These are phyloP conservation scores for Philotrypesis tridentata DNA, from an alignment of 1,140 invertebrate genomes.

Conservation along the genomic window DNA sequence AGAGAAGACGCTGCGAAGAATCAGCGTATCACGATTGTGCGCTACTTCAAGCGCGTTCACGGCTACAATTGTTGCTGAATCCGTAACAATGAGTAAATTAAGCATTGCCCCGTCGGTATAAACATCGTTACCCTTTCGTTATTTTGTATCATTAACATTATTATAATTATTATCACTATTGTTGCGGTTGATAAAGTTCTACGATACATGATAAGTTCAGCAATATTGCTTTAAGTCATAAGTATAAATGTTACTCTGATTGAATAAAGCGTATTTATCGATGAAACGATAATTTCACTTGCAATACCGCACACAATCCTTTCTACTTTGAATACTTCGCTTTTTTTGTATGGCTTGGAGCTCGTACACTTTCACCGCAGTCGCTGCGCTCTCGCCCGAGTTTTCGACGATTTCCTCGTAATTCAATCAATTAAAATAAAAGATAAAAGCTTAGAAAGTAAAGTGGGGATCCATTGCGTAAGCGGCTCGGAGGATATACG, in stretches of 20 bases:
- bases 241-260: conserved; percentile 75
- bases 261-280: conserved; percentile 75
- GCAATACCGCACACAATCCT: conserved; percentile 9
- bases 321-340: not conserved
- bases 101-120: conserved; percentile 42
- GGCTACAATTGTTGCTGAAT: conserved; percentile 43
- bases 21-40: conserved; percentile 43
- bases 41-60: conserved; percentile 10
- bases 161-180: conserved; percentile 69
- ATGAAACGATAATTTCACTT: conserved; percentile 61
- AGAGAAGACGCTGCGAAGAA: no score
- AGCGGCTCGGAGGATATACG: no score
- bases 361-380: no score
- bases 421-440: not conserved
- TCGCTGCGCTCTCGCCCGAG: no score
- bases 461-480: no score
- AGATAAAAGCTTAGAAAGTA: no score
- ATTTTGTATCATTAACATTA: conserved; percentile 54
- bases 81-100: conserved; percentile 58
- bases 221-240: conserved; percentile 72
- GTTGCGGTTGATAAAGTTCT: conserved; percentile 72
- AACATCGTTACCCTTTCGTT: conserved; percentile 42
- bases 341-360: no score
- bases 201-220: conserved; percentile 72
- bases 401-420: not conserved